These are phyloP conservation scores for Sebastes nivosus DNA, from an alignment of 2,797 vertebrate genomes.

Conservation along the genomic window DNA sequence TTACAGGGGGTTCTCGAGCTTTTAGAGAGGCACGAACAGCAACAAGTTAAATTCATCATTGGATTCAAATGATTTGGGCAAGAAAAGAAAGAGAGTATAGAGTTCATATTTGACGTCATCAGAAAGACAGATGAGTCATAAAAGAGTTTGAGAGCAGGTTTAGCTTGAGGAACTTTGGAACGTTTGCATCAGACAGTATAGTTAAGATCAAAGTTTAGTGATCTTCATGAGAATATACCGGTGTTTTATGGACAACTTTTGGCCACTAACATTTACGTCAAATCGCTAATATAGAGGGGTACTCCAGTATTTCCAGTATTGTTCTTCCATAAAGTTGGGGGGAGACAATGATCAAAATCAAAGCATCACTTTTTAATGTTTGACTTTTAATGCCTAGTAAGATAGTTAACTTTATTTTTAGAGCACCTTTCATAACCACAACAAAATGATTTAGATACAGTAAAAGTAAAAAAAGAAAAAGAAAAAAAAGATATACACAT, in stretches of 20 bases:
- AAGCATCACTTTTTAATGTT: neutral
- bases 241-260: neutral
- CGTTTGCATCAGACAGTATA: too few relatives aligned
- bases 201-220: too few relatives aligned
- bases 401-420: neutral
- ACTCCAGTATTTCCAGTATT: too few relatives aligned
- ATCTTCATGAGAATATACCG: too few relatives aligned
- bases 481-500: neutral
- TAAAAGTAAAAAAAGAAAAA: too few relatives aligned
- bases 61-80: neutral
- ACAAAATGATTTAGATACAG: neutral
- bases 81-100: neutral
- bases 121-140: neutral
- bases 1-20: neutral
- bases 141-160: too few relatives aligned
- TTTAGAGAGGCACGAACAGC: neutral
- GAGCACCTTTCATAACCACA: neutral
- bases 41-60: neutral
- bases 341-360: neutral
- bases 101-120: neutral
- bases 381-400: neutral
- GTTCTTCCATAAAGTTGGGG: neutral
- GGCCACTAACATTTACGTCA: neutral
- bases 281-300: neutral
- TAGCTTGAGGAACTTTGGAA: too few relatives aligned